Conservation (phyloP, 2,797 vertebrate genomes). For the Myotis planiceps region DNA sequence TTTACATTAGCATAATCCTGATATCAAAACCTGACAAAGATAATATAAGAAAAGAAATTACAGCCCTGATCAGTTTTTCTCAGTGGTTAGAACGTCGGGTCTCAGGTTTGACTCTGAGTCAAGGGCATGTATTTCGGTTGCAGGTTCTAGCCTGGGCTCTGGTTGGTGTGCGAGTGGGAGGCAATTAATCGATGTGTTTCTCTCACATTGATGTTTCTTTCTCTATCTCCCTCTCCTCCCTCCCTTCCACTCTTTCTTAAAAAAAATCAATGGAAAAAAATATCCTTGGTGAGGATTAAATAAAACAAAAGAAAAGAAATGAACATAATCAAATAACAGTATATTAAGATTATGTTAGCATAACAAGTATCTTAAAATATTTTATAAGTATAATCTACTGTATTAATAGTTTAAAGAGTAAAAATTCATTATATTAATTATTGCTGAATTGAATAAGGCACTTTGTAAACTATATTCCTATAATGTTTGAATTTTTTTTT, state of each 20-base stretch:
- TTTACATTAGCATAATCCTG: neutral
- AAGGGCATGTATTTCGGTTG: too few species aligned
- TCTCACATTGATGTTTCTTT: too few species aligned
- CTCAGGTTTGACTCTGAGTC: too few species aligned
- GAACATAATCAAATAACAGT: neutral
- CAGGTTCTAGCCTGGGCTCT: too few species aligned
- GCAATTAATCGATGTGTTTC: too few species aligned
- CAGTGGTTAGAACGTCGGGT: too few species aligned
- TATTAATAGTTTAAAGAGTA: neutral
- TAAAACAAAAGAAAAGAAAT: neutral
- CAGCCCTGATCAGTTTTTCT: neutral
- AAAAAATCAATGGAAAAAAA: too few species aligned
- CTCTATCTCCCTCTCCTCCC: too few species aligned
- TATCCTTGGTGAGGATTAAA: too few species aligned
- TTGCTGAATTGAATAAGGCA: neutral
- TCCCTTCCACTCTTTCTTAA: too few species aligned
- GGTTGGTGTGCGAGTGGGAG: too few species aligned
- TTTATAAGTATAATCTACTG: neutral
- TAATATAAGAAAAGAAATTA: constrained; percentile 1
- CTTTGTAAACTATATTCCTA: neutral
- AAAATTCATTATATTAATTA: constrained; percentile 7
- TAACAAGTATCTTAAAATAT: neutral
- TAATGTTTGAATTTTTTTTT: constrained; percentile 21
- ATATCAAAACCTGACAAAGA: constrained; percentile 19
- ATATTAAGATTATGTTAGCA: neutral